Evolutionary conservation across 2,797 vertebrate species (phyloP), one percentile per base, ranked within the genome.

Genomic region (Rhinogobio ventralis): DNA sequence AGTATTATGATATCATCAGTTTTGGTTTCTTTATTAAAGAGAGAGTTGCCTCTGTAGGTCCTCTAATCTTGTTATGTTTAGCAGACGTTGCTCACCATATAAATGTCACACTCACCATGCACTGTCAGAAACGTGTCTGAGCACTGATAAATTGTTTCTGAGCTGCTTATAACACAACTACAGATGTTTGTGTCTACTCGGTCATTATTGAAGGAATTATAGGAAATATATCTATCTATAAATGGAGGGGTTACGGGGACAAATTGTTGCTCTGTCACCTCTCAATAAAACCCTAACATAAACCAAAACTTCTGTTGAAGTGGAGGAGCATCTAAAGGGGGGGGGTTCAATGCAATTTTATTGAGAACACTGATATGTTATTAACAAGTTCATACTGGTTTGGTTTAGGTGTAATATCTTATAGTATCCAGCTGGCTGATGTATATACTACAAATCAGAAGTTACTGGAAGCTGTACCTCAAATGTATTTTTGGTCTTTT

Each of bases 1-100:
- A 88, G 82, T 89, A 89, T 88, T 89, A 88, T 89, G 85, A 83
- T 86, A 72, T 85, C 88, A 87, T 85, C 79, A n/a, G 79, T 88
- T 89, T 89, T 89, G 88, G 88, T 80, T 89, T 89, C 88, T 89
- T 87, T 85, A 89, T 89, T 89, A 89, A 89, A 89, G 88, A 87
- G 88, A 89, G 86, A 86, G 85, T 89, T 89, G 88, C 88, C 88
- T 89, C 82, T 83, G 81, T 84, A 84, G 82, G 82, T 84, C 74
- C 74, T 84, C 86, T 87, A 81, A 88, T 85, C 88, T 83, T 84
- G 82, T 84, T 68, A 86, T 75, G 79, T 85, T 82, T 64, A 89
- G 86, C 75, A 81, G 73, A 81, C 77, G 67, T 74, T 81, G 80
- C 73, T 86, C 71, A 55, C 6, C n/a, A 30, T 69, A 69, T 30